Evolutionary conservation across 2,113 vertebrate species (phyloP).

Genomic region (Pithys albifrons): DNA sequence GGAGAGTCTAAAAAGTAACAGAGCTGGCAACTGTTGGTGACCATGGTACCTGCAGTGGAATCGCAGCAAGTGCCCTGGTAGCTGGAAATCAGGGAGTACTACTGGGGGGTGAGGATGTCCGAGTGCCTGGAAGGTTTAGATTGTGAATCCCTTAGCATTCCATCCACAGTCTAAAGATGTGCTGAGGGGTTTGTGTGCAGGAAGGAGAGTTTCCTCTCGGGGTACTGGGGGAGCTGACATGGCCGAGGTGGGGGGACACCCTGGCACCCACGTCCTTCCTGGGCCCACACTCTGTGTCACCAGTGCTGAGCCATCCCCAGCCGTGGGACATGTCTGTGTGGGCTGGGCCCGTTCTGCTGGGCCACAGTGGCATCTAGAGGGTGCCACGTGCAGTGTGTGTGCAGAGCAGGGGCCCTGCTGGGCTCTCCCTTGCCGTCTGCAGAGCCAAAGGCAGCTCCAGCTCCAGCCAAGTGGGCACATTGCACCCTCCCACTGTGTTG

Average conservation of each 20-base stretch:
- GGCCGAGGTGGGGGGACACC: neutral
- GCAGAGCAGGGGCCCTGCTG: neutral
- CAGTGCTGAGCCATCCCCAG: neutral
- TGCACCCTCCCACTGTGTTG: fast-evolving
- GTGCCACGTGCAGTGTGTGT: neutral
- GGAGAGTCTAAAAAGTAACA: neutral
- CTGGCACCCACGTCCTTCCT: neutral
- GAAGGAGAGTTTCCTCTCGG: neutral
- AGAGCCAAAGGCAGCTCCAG: neutral
- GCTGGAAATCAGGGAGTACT: neutral
- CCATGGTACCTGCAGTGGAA: neutral
- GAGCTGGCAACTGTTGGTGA: neutral
- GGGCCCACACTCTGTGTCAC: neutral
- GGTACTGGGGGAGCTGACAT: neutral
- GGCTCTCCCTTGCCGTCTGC: neutral
- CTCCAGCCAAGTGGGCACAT: neutral
- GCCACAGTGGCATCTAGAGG: constrained; percentile 67
- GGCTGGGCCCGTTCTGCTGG: constrained; percentile 14
- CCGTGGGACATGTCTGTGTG: neutral
- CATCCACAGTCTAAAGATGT: neutral
- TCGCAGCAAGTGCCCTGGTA: neutral
- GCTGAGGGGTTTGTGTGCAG: neutral
- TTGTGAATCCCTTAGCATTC: neutral
- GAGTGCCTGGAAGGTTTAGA: neutral
- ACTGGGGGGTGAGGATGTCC: neutral